Conservation (phyloP, 2,113 vertebrate genomes). For the Aplodontia rufa region DNA sequence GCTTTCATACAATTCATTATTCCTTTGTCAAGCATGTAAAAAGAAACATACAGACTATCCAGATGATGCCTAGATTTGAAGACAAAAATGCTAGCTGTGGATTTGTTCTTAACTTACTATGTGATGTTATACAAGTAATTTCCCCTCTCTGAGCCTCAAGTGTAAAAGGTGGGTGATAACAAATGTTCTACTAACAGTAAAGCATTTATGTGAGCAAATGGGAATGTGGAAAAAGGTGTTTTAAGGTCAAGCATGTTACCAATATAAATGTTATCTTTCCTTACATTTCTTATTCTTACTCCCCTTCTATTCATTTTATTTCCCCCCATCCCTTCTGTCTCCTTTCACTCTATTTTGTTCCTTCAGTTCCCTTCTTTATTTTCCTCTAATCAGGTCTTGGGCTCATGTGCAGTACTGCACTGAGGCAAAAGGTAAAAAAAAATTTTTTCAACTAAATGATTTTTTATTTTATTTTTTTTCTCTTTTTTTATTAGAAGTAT, state of each 20-base stretch:
- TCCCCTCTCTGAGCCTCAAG: not conserved
- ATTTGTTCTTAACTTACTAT: not conserved
- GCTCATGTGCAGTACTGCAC: not conserved
- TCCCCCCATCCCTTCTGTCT: not conserved
- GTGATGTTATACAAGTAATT: not conserved
- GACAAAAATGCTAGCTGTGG: not conserved
- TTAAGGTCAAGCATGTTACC: not conserved
- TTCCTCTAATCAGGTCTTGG: not conserved
- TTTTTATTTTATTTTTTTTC: too few relatives aligned
- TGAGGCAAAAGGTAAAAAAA: not conserved
- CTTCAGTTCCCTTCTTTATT: not conserved
- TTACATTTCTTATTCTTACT: not conserved
- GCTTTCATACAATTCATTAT: not conserved
- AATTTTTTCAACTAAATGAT: too few relatives aligned
- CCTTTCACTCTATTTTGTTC: constrained; percentile 27
- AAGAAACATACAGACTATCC: not conserved
- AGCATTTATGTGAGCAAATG: not conserved
- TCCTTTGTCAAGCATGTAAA: not conserved
- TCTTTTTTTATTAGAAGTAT: too few relatives aligned
- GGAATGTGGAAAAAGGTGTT: constrained; percentile 12
- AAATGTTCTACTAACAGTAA: not conserved
- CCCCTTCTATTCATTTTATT: not conserved
- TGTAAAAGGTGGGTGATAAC: not conserved
- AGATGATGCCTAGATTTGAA: not conserved
- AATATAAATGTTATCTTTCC: not conserved